Base-by-base conservation (phyloP, 1,140 invertebrate genomes). In the Caenorhabditis inopinata region DNA sequence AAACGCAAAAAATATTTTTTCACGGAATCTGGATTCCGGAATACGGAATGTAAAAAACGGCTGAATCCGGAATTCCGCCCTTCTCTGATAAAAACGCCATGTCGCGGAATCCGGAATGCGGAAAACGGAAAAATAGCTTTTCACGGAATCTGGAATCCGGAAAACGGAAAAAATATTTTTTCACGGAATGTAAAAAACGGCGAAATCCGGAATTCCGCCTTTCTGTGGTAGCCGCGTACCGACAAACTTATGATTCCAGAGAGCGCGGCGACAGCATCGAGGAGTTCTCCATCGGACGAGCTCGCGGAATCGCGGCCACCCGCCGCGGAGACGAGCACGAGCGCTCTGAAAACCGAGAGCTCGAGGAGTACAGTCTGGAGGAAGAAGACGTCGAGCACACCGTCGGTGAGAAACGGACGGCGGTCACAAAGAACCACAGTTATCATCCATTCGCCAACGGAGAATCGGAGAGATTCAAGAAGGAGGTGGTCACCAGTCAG, bases 201-300 rank as follows among this genome's bases (percentile, higher is more conserved):
- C 23, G 11, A 38, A 35, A 16, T 77, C 58, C n/a, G 27, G 14
- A 82, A n/a, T 77, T n/a, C 45, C n/a, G 78, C 23, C 21, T 7
- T 32, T 32, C 16, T 23, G 12, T 29, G 1, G 27, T 14, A 47
- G 14, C 45, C 46, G 25, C 35, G 32, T 2, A 78, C 29, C 49
- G 85, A 85, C 14, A 86, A n/a, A n/a, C n/a, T n/a, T n/a, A n/a
- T n/a, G n/a, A n/a, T n/a, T n/a, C 85, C 81, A 77, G 84, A 75
- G 87, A 88, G 47, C 83, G 88, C 21, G 87, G 84, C n/a, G 86
- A 89, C 58, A 88, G 85, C 74, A 80, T 89, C 32, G 87, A 85
- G 11, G 87, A 88, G 77, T 88, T 88, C 79, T 84, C 86, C 5
- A 88, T 87, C 74, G 88, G 74, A 23, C 73, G 76, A 42, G 80